Evolutionary conservation across 2,797 vertebrate genomes (phyloP).

Genomic region (Intellagama lesueurii): DNA sequence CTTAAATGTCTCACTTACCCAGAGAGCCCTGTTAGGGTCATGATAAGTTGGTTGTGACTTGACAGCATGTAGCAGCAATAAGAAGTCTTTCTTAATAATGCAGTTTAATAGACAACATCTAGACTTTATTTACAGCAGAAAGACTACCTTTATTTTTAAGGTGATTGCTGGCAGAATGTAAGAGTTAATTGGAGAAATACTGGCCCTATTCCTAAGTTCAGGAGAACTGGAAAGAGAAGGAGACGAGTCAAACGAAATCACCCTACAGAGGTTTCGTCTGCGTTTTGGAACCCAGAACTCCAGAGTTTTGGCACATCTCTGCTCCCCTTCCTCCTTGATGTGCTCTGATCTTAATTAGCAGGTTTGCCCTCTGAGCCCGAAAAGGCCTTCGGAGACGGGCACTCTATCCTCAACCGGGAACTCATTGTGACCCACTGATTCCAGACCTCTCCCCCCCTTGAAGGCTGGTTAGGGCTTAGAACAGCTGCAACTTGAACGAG

Average conservation of each 20-base stretch:
- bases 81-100: not conserved
- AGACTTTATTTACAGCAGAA: not conserved
- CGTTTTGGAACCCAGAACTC: not conserved
- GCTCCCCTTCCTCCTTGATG: not conserved
- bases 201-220: not conserved
- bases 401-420: not conserved
- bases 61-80: no score
- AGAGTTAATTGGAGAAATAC: no score
- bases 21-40: not conserved
- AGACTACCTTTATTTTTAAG: not conserved
- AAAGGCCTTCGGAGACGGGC: no score
- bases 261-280: not conserved
- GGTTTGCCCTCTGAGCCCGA: not conserved
- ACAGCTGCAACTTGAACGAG: not conserved
- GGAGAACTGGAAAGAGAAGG: not conserved
- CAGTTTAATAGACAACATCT: not conserved
- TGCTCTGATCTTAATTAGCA: not conserved
- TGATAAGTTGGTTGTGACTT: not conserved
- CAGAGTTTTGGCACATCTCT: not conserved
- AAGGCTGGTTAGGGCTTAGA: not conserved
- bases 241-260: not conserved
- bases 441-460: not conserved
- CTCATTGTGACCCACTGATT: not conserved
- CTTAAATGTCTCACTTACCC: no score
- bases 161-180: not conserved